Base-by-base conservation (phyloP, 2,797 vertebrate species). In the Otolemur crassicaudatus region DNA sequence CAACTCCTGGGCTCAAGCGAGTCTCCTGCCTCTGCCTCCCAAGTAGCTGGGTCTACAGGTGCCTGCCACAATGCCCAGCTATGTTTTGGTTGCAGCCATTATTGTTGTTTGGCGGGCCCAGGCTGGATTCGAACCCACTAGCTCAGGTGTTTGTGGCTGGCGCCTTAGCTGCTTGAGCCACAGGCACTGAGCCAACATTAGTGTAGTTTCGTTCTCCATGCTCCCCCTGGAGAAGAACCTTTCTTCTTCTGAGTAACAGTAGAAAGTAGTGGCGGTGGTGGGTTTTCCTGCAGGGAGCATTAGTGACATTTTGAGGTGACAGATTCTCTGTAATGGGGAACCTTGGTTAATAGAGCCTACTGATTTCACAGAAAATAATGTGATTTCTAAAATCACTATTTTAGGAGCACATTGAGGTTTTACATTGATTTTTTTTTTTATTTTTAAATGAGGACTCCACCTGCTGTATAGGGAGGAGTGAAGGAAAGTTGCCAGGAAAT, bases 401-500 rank as follows among this genome's bases (percentile, higher is more conserved):
- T 97, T 94, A 96, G 94, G 65, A 97, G 34, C 60, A 53, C 37
- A 96, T 49, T 40, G 6, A 63, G 65, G 65, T 34, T n/a, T 67
- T n/a, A 19, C 19, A 8, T 34, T 69, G 31, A 67, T n/a, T 69
- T 34, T 67, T 90, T 92, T 63, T 31, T 29, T 22, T 84, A 88
- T 67, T 93, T 97, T 61, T 56, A 53, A 95, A 72, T 67, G 72
- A 94, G 58, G n/a, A 85, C 91, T 95, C 67, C 37, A 97, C 40
- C 72, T 97, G 31, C 80, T 97, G 58, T 88, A 95, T 73, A 92
- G 27, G 56, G 46, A 69, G 2, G 37, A 96, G 12, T 81, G 43
- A 94, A 92, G 12, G 89, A 96, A 98, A 94, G 53, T 34, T 86
- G 29, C n/a, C 92, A 92, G 65, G 46, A 96, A 94, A 12, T 96